Evolutionary conservation across 2,888 invertebrate genomes (phyloP).

Genomic region (Oligia strigilis): DNA sequence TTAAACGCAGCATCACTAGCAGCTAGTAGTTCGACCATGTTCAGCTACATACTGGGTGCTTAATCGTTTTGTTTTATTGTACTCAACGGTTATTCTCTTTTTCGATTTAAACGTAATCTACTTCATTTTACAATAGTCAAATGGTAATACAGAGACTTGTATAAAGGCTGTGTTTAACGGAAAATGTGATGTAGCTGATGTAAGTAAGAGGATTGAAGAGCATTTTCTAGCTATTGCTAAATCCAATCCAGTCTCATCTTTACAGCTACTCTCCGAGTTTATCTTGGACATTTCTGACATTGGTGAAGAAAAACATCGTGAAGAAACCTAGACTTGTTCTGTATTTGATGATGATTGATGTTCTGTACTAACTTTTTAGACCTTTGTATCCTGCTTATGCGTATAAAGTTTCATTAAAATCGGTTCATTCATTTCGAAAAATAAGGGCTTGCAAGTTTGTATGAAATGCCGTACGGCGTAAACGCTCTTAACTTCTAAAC

Average conservation of each 20-base stretch:
- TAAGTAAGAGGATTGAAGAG: background rate
- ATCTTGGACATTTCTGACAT: too few relatives aligned
- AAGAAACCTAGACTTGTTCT: too few relatives aligned
- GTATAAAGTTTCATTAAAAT: too few relatives aligned
- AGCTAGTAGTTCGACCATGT: conserved; percentile 30
- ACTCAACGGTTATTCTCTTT: conserved; percentile 33
- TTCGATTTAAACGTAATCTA: conserved; percentile 17
- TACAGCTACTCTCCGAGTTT: background rate
- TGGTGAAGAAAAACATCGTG: too few relatives aligned
- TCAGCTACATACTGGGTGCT: conserved; percentile 48
- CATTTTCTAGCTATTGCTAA: too few relatives aligned
- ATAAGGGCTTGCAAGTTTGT: too few relatives aligned
- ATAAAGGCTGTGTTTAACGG: background rate
- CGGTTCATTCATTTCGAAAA: too few relatives aligned
- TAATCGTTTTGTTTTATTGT: conserved; percentile 51
- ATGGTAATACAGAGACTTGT: background rate
- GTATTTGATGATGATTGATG: too few relatives aligned
- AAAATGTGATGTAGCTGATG: background rate
- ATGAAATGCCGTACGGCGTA: too few relatives aligned
- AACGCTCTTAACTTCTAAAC: background rate
- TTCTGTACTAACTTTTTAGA: too few relatives aligned
- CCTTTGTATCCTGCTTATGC: too few relatives aligned
- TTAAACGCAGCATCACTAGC: conserved; percentile 39
- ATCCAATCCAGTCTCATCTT: background rate
- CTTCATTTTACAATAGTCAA: background rate